phyloP scores from a whole-genome alignment of 2,888 invertebrate species.

The Atherix ibis region DNA sequence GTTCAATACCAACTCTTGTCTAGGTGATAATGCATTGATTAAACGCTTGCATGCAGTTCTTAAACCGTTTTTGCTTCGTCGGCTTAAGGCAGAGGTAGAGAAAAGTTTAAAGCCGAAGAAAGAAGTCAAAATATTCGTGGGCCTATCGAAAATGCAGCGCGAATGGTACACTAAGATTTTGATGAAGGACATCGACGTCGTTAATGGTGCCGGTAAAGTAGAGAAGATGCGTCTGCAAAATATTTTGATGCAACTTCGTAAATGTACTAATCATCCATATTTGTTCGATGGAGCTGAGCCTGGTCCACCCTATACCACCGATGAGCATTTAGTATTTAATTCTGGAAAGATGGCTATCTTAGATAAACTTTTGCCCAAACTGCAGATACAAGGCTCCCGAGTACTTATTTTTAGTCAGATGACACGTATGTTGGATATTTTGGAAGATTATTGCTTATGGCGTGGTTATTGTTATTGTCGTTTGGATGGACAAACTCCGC shows the following conservation, averaged over 20 bases:
- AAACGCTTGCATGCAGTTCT: conserved; percentile 85
- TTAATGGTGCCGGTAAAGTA: conserved; percentile 93
- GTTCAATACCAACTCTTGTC: conserved; percentile 92
- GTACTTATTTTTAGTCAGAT: conserved; percentile 93
- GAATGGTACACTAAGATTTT: conserved; percentile 99
- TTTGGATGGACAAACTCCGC: conserved; percentile 90
- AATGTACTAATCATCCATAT: conserved; percentile 98
- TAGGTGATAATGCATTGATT: conserved; percentile 81
- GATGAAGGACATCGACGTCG: conserved; percentile 96
- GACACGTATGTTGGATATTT: conserved; percentile 90
- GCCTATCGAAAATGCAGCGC: conserved; percentile 95
- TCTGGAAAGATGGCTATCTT: conserved; percentile 93
- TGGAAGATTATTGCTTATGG: conserved; percentile 95
- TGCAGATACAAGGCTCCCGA: conserved; percentile 80
- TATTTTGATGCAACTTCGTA: conserved; percentile 96
- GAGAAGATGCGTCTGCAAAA: conserved; percentile 97
- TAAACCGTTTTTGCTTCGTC: conserved; percentile 84
- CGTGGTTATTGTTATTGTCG: conserved; percentile 70
- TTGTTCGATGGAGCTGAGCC: conserved; percentile 98
- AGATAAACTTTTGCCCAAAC: conserved; percentile 82
- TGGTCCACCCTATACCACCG: conserved; percentile 95
- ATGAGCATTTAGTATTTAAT: conserved; percentile 86
- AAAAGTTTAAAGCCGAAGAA: conserved; percentile 93
- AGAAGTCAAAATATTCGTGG: conserved; percentile 92
- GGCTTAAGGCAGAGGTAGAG: conserved; percentile 95